Percentiles rank a stretch among this genome's conserved stretches.
Conservation (phyloP, 1,140 invertebrate species). For the Pseudachorutes palmiensis region DNA sequence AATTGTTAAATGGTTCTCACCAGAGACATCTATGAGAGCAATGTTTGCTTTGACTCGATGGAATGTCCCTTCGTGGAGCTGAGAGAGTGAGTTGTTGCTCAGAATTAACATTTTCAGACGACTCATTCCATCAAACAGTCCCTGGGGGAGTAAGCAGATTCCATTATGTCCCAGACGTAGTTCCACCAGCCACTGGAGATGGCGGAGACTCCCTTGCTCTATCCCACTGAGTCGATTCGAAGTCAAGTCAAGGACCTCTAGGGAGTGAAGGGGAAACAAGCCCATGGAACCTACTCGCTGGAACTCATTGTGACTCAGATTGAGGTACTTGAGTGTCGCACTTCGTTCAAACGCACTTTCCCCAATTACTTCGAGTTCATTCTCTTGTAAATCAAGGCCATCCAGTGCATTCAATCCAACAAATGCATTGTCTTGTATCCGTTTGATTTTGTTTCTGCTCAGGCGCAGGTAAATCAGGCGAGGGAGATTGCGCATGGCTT, state of each 20-base stretch:
- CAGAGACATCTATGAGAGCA: constrained; percentile 72
- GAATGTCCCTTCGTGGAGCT: constrained; percentile 64
- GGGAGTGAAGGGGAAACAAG: constrained; percentile 57
- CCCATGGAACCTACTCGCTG: constrained; percentile 60
- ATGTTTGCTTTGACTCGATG: constrained; percentile 66
- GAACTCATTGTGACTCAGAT: constrained; percentile 59
- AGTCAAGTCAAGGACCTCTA: constrained; percentile 72
- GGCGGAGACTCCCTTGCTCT: constrained; percentile 52
- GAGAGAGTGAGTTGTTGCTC: constrained; percentile 65
- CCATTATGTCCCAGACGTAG: constrained; percentile 55
- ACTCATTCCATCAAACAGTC: constrained; percentile 71
- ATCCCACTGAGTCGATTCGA: constrained; percentile 62
- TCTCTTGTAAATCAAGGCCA: constrained; percentile 69
- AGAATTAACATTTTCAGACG: constrained; percentile 68
- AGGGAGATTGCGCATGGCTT: constrained; percentile 64
- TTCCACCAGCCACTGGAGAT: constrained; percentile 74
- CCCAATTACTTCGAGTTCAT: constrained; percentile 60
- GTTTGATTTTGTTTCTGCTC: constrained; percentile 58
- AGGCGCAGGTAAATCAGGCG: constrained; percentile 67
- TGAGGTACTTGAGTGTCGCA: constrained; percentile 67
- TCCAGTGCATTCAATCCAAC: constrained; percentile 64
- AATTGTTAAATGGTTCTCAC: constrained; percentile 45
- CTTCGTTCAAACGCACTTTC: constrained; percentile 66
- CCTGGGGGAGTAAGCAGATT: constrained; percentile 48
- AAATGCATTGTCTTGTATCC: constrained; percentile 61